phyloP scores from a whole-genome alignment of 2,113 vertebrate species.

The Chroicocephalus ridibundus region DNA sequence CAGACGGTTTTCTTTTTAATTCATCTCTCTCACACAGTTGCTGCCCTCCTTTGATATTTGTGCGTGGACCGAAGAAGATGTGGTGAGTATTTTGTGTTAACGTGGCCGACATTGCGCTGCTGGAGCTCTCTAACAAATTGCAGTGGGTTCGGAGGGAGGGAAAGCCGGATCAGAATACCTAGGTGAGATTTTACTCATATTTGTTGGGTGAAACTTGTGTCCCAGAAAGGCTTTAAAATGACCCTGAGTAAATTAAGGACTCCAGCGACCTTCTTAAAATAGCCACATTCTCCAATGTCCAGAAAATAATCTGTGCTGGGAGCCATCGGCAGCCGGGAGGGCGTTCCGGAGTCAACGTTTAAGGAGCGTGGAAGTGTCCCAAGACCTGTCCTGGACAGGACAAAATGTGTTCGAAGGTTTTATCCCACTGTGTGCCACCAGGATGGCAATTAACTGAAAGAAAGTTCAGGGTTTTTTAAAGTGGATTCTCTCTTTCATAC shows the following conservation, averaged over 20 bases:
- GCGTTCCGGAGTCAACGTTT: neutral
- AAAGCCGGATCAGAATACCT: neutral
- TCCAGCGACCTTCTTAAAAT: neutral
- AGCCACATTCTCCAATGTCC: neutral
- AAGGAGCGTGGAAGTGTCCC: neutral
- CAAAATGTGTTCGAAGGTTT: neutral
- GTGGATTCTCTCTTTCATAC: neutral
- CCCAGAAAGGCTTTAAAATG: neutral
- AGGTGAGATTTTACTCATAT: neutral
- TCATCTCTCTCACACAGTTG: slow-evolving; percentile 81
- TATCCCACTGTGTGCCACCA: neutral
- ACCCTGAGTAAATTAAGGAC: neutral
- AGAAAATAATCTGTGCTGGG: neutral
- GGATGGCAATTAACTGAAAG: neutral
- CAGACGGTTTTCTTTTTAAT: slow-evolving; percentile 62
- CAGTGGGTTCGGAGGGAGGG: neutral
- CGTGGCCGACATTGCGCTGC: neutral
- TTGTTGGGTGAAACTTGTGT: neutral
- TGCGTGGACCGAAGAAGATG: slow-evolving; percentile 94
- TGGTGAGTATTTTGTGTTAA: slow-evolving; percentile 83
- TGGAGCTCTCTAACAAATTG: neutral
- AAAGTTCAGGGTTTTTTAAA: neutral
- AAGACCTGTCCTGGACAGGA: neutral
- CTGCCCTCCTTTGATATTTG: slow-evolving; percentile 94
- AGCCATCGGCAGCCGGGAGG: neutral